Evolutionary conservation across 2,888 invertebrate species (phyloP).

Genomic region (Luperina nickerlii): DNA sequence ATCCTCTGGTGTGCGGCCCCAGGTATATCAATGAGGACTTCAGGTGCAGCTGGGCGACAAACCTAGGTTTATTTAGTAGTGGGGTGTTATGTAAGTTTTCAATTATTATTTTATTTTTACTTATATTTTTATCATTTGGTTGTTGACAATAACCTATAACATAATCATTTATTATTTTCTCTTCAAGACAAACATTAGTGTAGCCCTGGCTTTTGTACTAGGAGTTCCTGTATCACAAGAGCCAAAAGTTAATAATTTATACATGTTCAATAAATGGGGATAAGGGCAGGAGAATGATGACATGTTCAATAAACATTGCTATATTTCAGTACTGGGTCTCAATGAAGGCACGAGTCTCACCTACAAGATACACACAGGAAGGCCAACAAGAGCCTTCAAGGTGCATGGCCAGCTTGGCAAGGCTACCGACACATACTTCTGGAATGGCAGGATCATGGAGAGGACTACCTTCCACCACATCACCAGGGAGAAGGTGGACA

Average conservation of each 20-base stretch:
- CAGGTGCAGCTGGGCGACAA: conserved; percentile 90
- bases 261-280: background rate
- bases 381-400: conserved; percentile 93
- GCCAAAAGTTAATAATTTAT: background rate
- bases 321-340: conserved; percentile 92
- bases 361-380: conserved; percentile 90
- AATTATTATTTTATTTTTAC: background rate
- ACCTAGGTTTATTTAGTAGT: conserved; percentile 92
- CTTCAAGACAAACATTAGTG: too few relatives aligned
- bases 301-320: background rate
- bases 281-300: background rate
- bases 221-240: too few relatives aligned
- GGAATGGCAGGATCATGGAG: conserved; percentile 93
- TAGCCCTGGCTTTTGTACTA: too few relatives aligned
- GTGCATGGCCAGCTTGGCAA: conserved; percentile 94
- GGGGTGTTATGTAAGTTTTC: conserved; percentile 93
- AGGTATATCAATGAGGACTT: conserved; percentile 93
- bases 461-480: conserved; percentile 93
- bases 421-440: conserved; percentile 93
- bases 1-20: conserved; percentile 94
- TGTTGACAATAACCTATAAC: background rate
- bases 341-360: conserved; percentile 91
- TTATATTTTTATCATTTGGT: background rate
- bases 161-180: too few relatives aligned
- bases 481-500: conserved; percentile 92